Evolutionary conservation across 92 coral and sea anemone genomes (phyloP).

Genomic region (Pocillopora meandrina): DNA sequence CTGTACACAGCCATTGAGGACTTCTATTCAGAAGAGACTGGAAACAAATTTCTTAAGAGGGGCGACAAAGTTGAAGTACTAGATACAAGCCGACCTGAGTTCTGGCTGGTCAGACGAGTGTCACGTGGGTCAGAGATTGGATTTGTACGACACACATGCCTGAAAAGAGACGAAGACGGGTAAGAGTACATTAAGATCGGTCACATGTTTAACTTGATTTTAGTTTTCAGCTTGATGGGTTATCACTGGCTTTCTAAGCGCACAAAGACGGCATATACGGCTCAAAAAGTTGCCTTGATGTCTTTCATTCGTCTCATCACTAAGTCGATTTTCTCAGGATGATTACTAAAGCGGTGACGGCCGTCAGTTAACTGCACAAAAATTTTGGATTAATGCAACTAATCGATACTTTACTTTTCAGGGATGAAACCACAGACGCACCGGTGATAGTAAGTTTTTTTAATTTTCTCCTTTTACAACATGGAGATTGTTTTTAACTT

Average conservation of each 20-base stretch:
- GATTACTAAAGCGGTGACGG: too few relatives aligned
- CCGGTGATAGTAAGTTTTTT: slow-evolving; percentile 16
- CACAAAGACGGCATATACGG: too few relatives aligned
- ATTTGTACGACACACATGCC: slow-evolving; percentile 81
- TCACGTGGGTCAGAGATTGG: slow-evolving; percentile 98
- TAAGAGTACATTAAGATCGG: slow-evolving; percentile 5
- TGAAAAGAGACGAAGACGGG: slow-evolving; percentile 77
- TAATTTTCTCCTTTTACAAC: not conserved
- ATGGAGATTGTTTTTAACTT: not conserved
- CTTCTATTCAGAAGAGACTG: slow-evolving; percentile 91
- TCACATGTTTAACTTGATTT: not conserved
- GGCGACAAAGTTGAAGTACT: slow-evolving; percentile 97
- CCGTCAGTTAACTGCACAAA: too few relatives aligned
- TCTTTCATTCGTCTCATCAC: too few relatives aligned
- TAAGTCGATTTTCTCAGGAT: too few relatives aligned
- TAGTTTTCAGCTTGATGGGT: not conserved
- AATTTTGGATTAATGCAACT: not conserved
- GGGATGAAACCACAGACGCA: slow-evolving; percentile 17
- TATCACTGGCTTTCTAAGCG: too few relatives aligned
- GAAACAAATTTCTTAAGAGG: slow-evolving; percentile 80
- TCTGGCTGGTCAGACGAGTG: slow-evolving; percentile 97
- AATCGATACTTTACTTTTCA: slow-evolving; percentile 6
- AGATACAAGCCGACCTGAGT: slow-evolving; percentile 91
- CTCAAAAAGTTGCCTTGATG: too few relatives aligned
- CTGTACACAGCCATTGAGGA: slow-evolving; percentile 87